Conservation (phyloP, 2,113 vertebrate species). For the Clarias magur region DNA sequence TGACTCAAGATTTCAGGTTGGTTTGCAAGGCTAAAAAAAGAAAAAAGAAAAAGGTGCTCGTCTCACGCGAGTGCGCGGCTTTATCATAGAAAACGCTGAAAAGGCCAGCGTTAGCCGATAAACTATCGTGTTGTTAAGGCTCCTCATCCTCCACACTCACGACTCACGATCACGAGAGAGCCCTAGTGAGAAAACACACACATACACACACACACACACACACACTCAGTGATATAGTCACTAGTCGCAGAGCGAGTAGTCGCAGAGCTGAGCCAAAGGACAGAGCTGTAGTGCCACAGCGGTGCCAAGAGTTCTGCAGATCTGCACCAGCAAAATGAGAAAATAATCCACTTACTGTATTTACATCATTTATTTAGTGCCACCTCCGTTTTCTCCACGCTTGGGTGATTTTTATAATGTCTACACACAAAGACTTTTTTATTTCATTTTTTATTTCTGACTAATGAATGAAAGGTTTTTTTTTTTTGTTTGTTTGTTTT, state of each 20-base stretch:
- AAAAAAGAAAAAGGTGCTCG: too few species aligned
- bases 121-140: not conserved
- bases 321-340: not conserved
- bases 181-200: not conserved
- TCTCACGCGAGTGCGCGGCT: not conserved
- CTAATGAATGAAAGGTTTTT: not conserved
- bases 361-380: not conserved
- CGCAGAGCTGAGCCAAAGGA: not conserved
- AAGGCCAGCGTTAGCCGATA: not conserved
- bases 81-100: not conserved
- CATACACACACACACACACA: not conserved
- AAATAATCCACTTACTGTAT: not conserved
- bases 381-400: not conserved
- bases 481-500: not conserved
- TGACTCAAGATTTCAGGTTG: not conserved
- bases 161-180: too few species aligned
- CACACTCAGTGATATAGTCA: not conserved
- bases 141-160: not conserved
- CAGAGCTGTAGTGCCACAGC: not conserved
- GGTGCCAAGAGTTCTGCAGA: not conserved
- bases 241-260: too few species aligned
- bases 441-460: not conserved
- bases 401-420: too few species aligned
- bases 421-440: too few species aligned
- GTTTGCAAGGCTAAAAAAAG: not conserved